Percentiles rank a stretch among this genome's conserved stretches.
Evolutionary conservation across 2,797 vertebrate species (phyloP).

Genomic region (Siniperca scherzeri): DNA sequence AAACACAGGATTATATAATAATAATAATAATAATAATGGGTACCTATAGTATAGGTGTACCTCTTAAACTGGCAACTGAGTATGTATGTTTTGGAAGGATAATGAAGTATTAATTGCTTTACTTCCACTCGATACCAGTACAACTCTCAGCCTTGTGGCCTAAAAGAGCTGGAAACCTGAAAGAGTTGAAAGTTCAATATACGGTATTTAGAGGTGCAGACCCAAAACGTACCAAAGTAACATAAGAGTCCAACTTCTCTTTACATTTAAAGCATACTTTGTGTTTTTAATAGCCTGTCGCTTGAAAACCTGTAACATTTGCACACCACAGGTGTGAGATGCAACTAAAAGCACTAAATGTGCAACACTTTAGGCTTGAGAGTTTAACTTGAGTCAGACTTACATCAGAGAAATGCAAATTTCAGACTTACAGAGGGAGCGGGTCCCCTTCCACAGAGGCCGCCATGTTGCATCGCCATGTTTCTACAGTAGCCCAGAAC

Average conservation of each 20-base stretch:
- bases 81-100: not conserved
- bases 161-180: not conserved
- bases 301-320: not conserved
- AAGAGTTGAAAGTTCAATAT: no score
- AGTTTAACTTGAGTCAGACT: not conserved
- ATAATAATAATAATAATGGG: no score
- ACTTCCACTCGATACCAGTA: not conserved
- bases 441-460: no score
- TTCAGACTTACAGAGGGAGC: not conserved
- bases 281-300: not conserved
- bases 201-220: conserved; percentile 2
- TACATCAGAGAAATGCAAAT: not conserved
- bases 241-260: not conserved
- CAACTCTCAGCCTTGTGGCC: not conserved
- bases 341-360: not conserved
- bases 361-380: not conserved
- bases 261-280: not conserved
- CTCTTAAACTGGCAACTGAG: not conserved
- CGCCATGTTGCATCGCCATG: no score
- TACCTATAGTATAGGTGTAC: no score
- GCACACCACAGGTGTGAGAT: not conserved
- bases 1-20: not conserved
- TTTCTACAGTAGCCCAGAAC: no score
- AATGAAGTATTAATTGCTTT: no score
- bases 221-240: not conserved